Evolutionary conservation across 2,113 vertebrate genomes (phyloP).

Genomic region (Mus musculus): DNA sequence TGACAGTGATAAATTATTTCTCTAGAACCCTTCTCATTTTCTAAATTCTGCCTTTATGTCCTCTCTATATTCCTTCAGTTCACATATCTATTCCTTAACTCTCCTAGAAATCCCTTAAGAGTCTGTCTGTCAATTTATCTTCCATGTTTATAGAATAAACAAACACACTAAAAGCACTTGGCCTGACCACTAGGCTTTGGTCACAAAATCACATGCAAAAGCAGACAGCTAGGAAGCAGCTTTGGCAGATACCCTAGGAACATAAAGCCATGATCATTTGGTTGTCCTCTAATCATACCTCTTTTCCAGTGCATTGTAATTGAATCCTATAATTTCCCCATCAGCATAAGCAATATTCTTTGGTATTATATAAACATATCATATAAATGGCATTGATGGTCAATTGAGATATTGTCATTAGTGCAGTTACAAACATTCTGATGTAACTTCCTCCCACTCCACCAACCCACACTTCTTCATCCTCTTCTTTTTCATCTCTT

Average conservation of each 20-base stretch:
- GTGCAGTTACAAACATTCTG: neutral
- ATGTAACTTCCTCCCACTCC: neutral
- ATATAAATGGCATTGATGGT: neutral
- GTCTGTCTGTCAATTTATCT: neutral
- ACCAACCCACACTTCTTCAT: neutral
- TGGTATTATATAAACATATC: neutral
- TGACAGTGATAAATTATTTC: neutral
- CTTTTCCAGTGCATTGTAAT: neutral
- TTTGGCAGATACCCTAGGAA: neutral
- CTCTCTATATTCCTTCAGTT: neutral
- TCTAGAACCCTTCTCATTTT: fast-evolving
- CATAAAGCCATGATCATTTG: no score
- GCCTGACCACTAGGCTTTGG: neutral
- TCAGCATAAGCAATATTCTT: neutral
- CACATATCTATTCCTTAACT: neutral
- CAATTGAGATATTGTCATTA: neutral
- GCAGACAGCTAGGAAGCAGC: neutral
- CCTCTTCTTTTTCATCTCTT: neutral
- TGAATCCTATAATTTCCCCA: neutral
- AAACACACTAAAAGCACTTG: neutral
- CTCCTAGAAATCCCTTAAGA: neutral
- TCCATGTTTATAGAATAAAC: neutral
- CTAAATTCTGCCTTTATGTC: neutral
- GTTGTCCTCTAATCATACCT: neutral
- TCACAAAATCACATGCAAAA: neutral